Evolutionary conservation across 64 coral and sea anemone genomes (phyloP).

Genomic region (Anthopleura sola): DNA sequence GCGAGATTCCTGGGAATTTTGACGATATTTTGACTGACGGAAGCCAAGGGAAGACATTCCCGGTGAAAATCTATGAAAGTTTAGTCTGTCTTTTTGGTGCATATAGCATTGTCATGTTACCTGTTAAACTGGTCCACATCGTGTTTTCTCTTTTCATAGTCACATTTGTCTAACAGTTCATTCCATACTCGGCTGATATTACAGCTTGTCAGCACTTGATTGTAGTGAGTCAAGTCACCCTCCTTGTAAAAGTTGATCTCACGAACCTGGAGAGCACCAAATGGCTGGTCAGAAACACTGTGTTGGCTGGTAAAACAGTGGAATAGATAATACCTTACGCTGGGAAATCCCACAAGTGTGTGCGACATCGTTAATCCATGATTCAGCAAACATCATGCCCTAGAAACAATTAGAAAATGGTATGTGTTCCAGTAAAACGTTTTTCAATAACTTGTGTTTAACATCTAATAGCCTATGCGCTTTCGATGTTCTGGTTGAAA

Average conservation of each 20-base stretch:
- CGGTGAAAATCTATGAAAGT: too few species aligned
- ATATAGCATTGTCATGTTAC: constrained; percentile 35
- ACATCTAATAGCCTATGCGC: too few species aligned
- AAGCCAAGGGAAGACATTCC: too few species aligned
- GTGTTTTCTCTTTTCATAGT: constrained; percentile 63
- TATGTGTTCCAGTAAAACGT: background rate
- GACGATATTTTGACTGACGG: too few species aligned
- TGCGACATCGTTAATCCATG: constrained; percentile 82
- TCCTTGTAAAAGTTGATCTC: constrained; percentile 81
- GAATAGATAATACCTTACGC: constrained; percentile 31
- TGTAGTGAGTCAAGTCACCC: constrained; percentile 66
- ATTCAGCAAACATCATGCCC: constrained; percentile 82
- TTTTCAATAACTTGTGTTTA: too few species aligned
- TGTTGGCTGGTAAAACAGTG: too few species aligned
- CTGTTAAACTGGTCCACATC: constrained; percentile 52
- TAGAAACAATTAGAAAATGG: background rate
- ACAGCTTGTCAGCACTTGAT: constrained; percentile 39
- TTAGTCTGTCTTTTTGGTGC: too few species aligned
- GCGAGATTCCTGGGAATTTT: too few species aligned
- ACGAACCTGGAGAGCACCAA: constrained; percentile 54
- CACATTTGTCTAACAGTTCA: constrained; percentile 62
- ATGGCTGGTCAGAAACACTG: background rate
- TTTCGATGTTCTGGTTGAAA: too few species aligned
- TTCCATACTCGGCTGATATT: constrained; percentile 68
- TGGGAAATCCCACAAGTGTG: constrained; percentile 71